A percentile compares a stretch with the other conserved stretches of the same genome.
phyloP scores from a whole-genome alignment of 2,113 vertebrate genomes.

The Labeo catla region DNA sequence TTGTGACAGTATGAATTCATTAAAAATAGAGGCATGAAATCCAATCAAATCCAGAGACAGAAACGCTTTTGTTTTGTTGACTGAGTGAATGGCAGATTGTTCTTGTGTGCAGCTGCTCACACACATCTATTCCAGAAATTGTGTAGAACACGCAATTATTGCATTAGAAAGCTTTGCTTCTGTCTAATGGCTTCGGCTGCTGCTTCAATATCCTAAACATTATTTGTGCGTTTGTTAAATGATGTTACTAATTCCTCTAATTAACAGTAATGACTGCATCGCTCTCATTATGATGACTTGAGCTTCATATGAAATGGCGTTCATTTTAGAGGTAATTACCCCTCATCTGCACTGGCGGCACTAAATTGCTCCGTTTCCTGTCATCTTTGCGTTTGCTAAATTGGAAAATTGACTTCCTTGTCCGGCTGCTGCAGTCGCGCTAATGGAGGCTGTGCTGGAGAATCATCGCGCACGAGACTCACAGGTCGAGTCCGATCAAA shows the following conservation, averaged over 20 bases:
- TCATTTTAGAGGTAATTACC: background rate
- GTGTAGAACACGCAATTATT: constrained; percentile 67
- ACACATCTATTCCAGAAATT: background rate
- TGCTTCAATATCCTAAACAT: constrained; percentile 97
- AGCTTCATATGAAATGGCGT: background rate
- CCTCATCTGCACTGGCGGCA: constrained; percentile 74
- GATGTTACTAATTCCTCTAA: constrained; percentile 97
- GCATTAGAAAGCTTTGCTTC: constrained; percentile 92
- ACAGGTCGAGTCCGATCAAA: background rate
- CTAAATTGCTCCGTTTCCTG: constrained; percentile 95
- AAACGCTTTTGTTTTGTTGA: background rate
- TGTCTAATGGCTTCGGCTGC: constrained; percentile 95
- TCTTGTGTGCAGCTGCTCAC: background rate
- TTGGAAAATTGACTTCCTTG: constrained; percentile 86
- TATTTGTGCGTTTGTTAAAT: constrained; percentile 98
- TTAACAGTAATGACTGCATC: constrained; percentile 92
- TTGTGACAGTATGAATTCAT: background rate
- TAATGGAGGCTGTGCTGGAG: background rate
- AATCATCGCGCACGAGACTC: too few species aligned
- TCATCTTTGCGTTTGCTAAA: constrained; percentile 78
- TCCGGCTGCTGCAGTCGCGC: background rate
- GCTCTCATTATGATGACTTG: constrained; percentile 81
- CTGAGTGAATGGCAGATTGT: background rate
- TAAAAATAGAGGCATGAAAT: background rate
- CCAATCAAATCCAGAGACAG: background rate